phyloP scores from a whole-genome alignment of 2,113 vertebrate species.

The Peucedramus taeniatus region DNA sequence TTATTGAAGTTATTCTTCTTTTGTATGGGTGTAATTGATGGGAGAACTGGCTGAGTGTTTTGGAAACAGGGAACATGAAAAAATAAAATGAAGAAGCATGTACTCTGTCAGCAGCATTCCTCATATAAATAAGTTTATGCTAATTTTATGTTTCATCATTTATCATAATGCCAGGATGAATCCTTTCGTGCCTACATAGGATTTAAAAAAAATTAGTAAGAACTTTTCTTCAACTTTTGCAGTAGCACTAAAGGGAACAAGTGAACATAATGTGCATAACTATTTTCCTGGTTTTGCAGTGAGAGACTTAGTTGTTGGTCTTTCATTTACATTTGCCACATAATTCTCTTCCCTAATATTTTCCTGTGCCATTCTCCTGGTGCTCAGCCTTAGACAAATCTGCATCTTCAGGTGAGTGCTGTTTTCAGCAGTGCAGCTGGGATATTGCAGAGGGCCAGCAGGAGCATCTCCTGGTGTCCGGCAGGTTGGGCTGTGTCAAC shows the following conservation, averaged over 20 bases:
- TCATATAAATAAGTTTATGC: background rate
- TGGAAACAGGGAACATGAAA: background rate
- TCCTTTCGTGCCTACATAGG: background rate
- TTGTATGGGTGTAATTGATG: background rate
- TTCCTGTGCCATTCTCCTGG: background rate
- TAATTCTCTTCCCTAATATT: background rate
- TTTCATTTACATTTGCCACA: background rate
- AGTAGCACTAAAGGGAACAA: background rate
- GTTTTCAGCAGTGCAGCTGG: background rate
- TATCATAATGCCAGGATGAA: background rate
- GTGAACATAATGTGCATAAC: background rate
- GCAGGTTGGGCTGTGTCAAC: background rate
- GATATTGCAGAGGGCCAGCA: background rate
- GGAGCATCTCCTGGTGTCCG: background rate
- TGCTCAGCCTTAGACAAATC: background rate
- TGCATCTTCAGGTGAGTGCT: background rate
- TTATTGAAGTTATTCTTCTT: constrained; percentile 6
- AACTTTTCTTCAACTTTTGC: background rate
- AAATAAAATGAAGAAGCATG: background rate
- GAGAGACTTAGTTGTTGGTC: background rate
- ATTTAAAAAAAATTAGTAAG: background rate
- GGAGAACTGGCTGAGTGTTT: background rate
- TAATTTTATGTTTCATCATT: background rate
- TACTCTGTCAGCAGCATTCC: background rate
- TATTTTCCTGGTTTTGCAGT: background rate